Conservation (phyloP, 1,140 invertebrate genomes). For the Anastrepha ludens region DNA sequence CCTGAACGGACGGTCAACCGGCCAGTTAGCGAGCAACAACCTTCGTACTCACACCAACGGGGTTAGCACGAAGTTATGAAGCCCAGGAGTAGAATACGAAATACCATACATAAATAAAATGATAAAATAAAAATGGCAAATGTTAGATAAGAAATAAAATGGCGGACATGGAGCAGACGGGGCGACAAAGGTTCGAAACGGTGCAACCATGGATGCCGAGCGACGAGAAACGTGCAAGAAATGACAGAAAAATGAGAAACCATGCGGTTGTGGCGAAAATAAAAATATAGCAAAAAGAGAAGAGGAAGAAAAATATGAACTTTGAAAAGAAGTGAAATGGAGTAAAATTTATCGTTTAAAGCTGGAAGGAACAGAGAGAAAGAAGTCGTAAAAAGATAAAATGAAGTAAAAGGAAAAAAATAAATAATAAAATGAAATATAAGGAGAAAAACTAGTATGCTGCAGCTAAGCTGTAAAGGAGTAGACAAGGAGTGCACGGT, state of each 20-base stretch:
- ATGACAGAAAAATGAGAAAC: conserved; percentile 49
- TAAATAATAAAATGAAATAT: background rate
- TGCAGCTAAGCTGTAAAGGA: background rate
- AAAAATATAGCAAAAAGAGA: conserved; percentile 29
- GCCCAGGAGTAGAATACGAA: conserved; percentile 22
- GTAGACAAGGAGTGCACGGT: background rate
- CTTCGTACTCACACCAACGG: background rate
- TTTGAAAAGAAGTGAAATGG: background rate
- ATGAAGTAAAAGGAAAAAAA: conserved; percentile 23
- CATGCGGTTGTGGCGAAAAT: conserved; percentile 17
- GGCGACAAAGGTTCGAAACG: background rate
- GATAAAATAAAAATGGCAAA: conserved; percentile 49
- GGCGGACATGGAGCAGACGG: background rate
- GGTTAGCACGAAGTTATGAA: conserved; percentile 48
- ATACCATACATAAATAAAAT: conserved; percentile 47
- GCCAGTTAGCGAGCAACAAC: background rate
- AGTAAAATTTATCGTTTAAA: conserved; percentile 42
- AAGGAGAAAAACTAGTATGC: background rate
- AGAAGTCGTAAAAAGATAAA: conserved; percentile 8
- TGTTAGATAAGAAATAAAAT: conserved; percentile 50
- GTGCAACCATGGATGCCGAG: background rate
- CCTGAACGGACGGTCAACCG: background rate
- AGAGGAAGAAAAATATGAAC: conserved; percentile 22
- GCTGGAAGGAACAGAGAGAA: background rate
- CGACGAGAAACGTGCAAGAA: background rate